Evolutionary conservation across 2,888 invertebrate genomes (phyloP).

Genomic region (Morpho helenor): DNA sequence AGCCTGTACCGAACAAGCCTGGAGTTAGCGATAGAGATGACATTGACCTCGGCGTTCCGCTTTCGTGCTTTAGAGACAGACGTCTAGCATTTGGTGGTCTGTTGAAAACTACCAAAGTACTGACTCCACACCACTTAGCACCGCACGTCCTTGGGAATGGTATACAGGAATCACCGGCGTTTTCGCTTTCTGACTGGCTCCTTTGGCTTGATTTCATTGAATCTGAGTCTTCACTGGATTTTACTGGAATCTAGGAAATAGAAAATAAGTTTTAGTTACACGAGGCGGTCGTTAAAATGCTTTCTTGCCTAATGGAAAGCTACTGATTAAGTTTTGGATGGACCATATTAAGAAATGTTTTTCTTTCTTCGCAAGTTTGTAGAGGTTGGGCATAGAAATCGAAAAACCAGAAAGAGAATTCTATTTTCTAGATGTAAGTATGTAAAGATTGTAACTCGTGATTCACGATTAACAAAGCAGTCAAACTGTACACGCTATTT

Average conservation of each 20-base stretch:
- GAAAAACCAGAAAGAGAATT: too few relatives aligned
- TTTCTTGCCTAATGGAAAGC: too few relatives aligned
- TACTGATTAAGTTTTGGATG: too few relatives aligned
- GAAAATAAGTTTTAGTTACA: not conserved
- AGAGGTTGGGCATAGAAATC: too few relatives aligned
- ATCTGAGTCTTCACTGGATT: conserved; percentile 74
- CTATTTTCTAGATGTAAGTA: too few relatives aligned
- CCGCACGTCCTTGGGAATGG: conserved; percentile 97
- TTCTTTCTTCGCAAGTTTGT: too few relatives aligned
- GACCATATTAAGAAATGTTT: too few relatives aligned
- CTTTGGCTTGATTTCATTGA: conserved; percentile 70
- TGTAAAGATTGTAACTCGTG: too few relatives aligned
- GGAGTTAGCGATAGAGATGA: conserved; percentile 64
- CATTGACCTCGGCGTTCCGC: conserved; percentile 84
- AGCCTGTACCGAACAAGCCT: conserved; percentile 55
- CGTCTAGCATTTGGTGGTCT: conserved; percentile 84
- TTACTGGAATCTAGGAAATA: conserved; percentile 69
- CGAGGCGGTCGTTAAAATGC: too few relatives aligned
- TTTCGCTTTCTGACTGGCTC: conserved; percentile 71
- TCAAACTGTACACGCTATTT: too few relatives aligned
- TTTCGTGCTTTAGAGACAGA: conserved; percentile 83
- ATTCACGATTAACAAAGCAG: too few relatives aligned
- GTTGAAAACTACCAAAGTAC: conserved; percentile 91
- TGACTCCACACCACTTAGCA: conserved; percentile 94
- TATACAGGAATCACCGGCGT: conserved; percentile 87